Conservation (phyloP, 2,888 invertebrate genomes). For the Pammene aurita region DNA sequence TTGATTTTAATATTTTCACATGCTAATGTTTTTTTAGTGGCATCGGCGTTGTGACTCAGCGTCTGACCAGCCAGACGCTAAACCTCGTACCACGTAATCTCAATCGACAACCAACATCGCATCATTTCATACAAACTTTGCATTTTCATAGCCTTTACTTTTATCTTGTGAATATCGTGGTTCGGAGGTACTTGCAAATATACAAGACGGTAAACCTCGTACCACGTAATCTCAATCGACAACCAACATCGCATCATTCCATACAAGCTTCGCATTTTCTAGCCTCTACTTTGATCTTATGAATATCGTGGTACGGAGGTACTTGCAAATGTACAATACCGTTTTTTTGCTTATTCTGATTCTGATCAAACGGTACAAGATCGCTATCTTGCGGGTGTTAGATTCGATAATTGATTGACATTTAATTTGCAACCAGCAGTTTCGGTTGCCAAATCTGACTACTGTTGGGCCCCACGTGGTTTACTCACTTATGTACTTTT, state of each 20-base stretch:
- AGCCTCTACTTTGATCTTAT: neutral
- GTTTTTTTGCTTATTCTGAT: conserved; percentile 5
- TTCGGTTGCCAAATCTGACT: conserved; percentile 22
- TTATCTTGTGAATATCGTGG: too few species aligned
- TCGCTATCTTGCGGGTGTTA: conserved; percentile 10
- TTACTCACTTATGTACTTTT: conserved; percentile 10
- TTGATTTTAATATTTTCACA: conserved; percentile 35
- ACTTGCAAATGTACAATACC: conserved; percentile 15
- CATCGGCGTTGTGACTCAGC: conserved; percentile 37
- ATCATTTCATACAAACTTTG: neutral
- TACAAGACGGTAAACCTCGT: conserved; percentile 11
- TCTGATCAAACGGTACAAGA: conserved; percentile 1
- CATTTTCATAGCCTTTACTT: neutral
- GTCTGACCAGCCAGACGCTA: conserved; percentile 40
- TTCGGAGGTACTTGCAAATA: conserved; percentile 20
- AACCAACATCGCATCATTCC: neutral
- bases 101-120: neutral
- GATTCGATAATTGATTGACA: conserved; percentile 5
- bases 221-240: conserved; percentile 31
- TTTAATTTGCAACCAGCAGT: conserved; percentile 5
- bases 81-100: conserved; percentile 32
- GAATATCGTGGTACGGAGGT: conserved; percentile 22
- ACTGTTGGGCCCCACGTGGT: conserved; percentile 40
- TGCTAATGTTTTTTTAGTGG: conserved; percentile 39
- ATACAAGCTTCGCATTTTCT: neutral